Evolutionary conservation across 2,888 invertebrate species (phyloP), one percentile per base, ranked within the genome.

Genomic region (Anoplius nigerrimus): DNA sequence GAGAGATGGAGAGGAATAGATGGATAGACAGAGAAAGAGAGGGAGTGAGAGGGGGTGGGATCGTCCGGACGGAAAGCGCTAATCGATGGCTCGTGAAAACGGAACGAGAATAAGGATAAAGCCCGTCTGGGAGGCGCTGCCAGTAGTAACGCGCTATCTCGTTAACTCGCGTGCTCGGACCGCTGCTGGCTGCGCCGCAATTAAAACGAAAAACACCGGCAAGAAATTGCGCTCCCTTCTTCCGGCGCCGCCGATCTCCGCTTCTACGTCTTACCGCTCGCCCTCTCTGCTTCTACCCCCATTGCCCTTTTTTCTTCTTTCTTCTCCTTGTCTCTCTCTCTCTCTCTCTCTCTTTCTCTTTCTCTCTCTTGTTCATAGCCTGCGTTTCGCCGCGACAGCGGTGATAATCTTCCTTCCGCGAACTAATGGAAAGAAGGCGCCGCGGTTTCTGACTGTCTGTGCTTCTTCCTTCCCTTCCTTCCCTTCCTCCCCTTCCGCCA

Each of bases 201-300:
- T 76, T 76, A 72, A 74, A 74, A 66, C 54, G 64, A 55, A 62
- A 71, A 63, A 67, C 51, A 67, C n/a, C 52, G 42, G 27, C 62
- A 62, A 76, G 68, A 71, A 71, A 68, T 65, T 66, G 42, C 57
- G 54, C 42, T 48, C 51, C 15, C 54, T 52, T 65, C 61, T 53
- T 58, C 48, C 45, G 53, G 27, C 34, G 4, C 34, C 34, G 24
- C 6, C 34, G 34, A 3, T 6, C 34, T 34, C 34, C 1, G 27
- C 24, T 5, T 3, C 13, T 20, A 16, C 13, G 18, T 16, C 6
- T n/a, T n/a, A n/a, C n/a, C n/a, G n/a, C n/a, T n/a, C 34, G 20
- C 13, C 1, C n/a, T n/a, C n/a, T n/a, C n/a, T n/a, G n/a, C n/a
- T n/a, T n/a, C n/a, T n/a, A n/a, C n/a, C n/a, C n/a, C n/a, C n/a